phyloP scores from a whole-genome alignment of 2,888 invertebrate species.

The Dastarcus helophoroides region DNA sequence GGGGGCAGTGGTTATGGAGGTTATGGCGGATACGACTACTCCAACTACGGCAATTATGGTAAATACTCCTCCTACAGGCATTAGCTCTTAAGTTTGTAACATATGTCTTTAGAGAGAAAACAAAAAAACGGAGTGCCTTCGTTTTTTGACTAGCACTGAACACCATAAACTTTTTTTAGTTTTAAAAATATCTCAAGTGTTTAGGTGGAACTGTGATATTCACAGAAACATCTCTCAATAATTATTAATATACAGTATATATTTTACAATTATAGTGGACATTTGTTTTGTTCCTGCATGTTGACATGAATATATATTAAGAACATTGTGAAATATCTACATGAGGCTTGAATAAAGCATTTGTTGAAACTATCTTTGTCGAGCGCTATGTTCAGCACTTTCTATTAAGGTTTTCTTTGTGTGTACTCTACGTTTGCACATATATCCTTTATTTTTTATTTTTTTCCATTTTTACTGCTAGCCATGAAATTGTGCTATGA shows the following conservation, averaged over 20 bases:
- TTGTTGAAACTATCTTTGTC: constrained; percentile 46
- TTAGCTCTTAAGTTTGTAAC: constrained; percentile 16
- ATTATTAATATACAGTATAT: constrained; percentile 15
- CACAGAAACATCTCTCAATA: constrained; percentile 16
- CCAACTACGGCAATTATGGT: constrained; percentile 75
- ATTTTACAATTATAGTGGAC: constrained; percentile 23
- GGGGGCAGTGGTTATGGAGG: constrained; percentile 56
- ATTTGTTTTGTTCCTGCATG: constrained; percentile 33
- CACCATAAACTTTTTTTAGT: neutral
- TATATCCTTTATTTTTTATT: constrained; percentile 1
- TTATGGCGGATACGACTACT: constrained; percentile 71
- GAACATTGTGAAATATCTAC: constrained; percentile 49
- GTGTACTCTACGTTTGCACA: neutral
- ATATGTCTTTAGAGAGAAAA: constrained; percentile 11
- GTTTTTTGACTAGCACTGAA: constrained; percentile 3
- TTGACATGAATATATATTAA: constrained; percentile 31
- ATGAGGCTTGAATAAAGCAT: constrained; percentile 58
- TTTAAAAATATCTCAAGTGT: no score
- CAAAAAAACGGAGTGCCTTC: constrained; percentile 11
- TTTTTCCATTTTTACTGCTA: neutral
- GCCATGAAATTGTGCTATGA: neutral
- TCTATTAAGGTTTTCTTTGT: neutral
- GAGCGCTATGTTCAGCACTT: no score
- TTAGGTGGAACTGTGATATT: constrained; percentile 21
- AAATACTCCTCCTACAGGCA: constrained; percentile 43